Conservation (phyloP, 2,797 vertebrate species). For the Typhlichthys eigenmanni region DNA sequence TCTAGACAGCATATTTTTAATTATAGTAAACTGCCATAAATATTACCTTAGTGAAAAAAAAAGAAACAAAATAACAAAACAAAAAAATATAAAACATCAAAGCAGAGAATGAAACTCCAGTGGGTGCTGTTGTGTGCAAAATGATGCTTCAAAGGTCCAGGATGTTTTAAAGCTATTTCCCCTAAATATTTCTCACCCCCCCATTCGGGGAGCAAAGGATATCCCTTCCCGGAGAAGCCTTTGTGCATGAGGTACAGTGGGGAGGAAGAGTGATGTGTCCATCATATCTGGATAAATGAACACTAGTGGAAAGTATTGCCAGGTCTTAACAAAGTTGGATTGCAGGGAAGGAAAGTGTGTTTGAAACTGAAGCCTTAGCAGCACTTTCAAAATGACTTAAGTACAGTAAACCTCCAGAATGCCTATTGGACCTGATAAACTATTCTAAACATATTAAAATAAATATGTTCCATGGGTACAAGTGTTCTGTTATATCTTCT, state of each 20-base stretch:
- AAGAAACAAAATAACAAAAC: neutral
- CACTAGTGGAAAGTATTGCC: constrained; percentile 55
- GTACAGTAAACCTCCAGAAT: neutral
- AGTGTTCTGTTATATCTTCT: too few relatives aligned
- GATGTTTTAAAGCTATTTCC: constrained; percentile 62
- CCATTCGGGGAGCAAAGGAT: constrained; percentile 65
- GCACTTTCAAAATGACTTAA: constrained; percentile 17
- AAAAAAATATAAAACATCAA: constrained; percentile 22
- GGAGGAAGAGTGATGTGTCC: constrained; percentile 55
- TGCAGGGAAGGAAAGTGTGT: constrained; percentile 13
- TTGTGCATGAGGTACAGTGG: constrained; percentile 50
- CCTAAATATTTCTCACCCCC: constrained; percentile 40
- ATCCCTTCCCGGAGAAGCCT: constrained; percentile 61
- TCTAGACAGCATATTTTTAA: too few relatives aligned
- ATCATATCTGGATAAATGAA: constrained; percentile 43
- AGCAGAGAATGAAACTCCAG: constrained; percentile 12
- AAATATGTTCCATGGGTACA: neutral
- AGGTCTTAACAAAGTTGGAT: constrained; percentile 42
- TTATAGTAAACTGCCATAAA: too few relatives aligned
- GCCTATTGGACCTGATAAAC: neutral
- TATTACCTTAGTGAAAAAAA: neutral
- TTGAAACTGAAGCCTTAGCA: constrained; percentile 30
- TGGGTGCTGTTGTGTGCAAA: constrained; percentile 25
- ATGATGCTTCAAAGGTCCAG: constrained; percentile 34
- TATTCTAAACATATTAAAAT: constrained; percentile 5